phyloP scores from a whole-genome alignment of 1,140 invertebrate species.

The Dinothrombium tinctorium region DNA sequence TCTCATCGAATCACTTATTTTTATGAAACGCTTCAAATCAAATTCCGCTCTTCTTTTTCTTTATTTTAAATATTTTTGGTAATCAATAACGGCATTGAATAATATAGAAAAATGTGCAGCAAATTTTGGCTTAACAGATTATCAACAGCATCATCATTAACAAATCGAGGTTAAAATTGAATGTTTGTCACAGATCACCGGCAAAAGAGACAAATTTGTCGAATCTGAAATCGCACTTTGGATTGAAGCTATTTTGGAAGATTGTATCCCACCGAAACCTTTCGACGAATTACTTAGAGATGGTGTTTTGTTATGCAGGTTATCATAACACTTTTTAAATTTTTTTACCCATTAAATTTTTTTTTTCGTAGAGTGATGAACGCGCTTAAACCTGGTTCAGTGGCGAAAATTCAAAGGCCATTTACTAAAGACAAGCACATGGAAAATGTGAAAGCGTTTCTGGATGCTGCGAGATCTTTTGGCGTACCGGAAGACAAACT shows the following conservation, averaged over 20 bases:
- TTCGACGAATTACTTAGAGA: conserved; percentile 8
- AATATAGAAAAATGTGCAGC: not conserved
- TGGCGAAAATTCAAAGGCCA: conserved; percentile 8
- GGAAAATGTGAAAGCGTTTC: conserved; percentile 4
- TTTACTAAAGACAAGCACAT: conserved; percentile 6
- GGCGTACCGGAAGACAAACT: conserved; percentile 6
- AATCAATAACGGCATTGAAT: not conserved
- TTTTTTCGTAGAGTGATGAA: conserved; percentile 4
- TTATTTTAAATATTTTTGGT: not conserved
- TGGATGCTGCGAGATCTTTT: not conserved
- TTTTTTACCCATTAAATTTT: not conserved
- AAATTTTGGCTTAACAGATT: not conserved
- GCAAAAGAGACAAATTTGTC: conserved; percentile 5
- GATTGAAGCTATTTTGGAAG: conserved; percentile 8
- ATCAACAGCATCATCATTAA: not conserved
- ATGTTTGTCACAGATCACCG: conserved; percentile 1
- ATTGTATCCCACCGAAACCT: conserved; percentile 7
- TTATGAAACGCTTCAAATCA: not conserved
- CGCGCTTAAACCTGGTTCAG: not conserved
- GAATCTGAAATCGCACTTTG: conserved; percentile 9
- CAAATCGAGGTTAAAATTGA: not conserved
- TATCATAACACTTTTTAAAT: not conserved
- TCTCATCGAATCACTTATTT: not conserved
- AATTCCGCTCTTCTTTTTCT: not conserved
- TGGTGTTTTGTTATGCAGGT: conserved; percentile 8